Percentiles rank a stretch among this genome's conserved stretches.
phyloP scores from a whole-genome alignment of 2,888 invertebrate species.

The Pristionchus exspectatus region DNA sequence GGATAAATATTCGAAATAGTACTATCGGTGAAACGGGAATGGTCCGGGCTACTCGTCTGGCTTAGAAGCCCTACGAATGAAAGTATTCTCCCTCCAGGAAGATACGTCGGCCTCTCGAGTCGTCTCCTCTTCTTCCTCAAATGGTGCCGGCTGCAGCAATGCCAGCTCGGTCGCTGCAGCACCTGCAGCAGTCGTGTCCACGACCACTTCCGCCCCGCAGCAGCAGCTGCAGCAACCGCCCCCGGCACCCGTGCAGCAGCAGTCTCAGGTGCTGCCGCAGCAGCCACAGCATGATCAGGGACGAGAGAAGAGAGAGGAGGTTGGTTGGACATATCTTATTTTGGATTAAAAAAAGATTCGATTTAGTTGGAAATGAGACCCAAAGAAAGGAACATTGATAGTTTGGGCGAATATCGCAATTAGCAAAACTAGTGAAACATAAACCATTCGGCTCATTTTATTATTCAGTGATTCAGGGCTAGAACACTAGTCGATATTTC shows the following conservation, averaged over 20 bases:
- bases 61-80: too few species aligned
- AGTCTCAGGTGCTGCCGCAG: neutral
- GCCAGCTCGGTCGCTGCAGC: neutral
- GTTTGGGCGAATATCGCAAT: too few species aligned
- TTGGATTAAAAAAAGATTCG: neutral
- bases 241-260: neutral
- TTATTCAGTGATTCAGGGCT: too few species aligned
- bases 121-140: neutral
- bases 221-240: neutral
- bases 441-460: too few species aligned
- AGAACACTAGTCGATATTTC: too few species aligned
- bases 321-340: neutral
- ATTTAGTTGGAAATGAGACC: too few species aligned
- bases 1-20: neutral
- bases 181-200: conserved; percentile 24
- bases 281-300: neutral
- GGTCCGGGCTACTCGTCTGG: neutral
- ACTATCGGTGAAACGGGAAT: neutral
- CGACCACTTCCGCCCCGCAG: neutral
- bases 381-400: too few species aligned
- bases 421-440: too few species aligned
- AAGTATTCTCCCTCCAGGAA: neutral
- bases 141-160: neutral
- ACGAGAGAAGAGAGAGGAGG: neutral
- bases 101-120: neutral